Evolutionary conservation across 2,113 vertebrate species (phyloP).

Genomic region (Pygoscelis adeliae): DNA sequence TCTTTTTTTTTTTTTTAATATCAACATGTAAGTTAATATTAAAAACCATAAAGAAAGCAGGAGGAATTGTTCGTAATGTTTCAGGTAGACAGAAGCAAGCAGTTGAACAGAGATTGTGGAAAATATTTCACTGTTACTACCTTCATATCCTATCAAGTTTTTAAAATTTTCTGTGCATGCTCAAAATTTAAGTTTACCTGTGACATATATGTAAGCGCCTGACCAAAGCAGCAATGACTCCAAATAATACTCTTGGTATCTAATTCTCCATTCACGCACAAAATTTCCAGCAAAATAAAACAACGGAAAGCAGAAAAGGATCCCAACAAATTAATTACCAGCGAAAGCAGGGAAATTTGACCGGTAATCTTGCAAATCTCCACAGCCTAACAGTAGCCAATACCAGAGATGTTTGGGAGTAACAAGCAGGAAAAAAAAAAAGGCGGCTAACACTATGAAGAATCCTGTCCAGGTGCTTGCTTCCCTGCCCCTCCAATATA

Average conservation of each 20-base stretch:
- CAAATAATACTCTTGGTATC: not conserved
- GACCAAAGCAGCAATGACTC: not conserved
- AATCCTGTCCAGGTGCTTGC: not conserved
- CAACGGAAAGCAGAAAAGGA: not conserved
- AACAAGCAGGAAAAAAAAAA: not conserved
- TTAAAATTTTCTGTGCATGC: not conserved
- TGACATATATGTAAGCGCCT: not conserved
- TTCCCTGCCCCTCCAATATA: not conserved
- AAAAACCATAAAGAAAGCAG: not conserved
- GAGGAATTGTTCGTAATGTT: not conserved
- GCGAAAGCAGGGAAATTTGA: not conserved
- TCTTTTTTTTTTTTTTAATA: not conserved
- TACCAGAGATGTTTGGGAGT: not conserved
- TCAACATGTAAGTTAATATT: not conserved
- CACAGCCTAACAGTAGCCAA: not conserved
- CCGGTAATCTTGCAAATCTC: not conserved
- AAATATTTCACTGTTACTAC: not conserved
- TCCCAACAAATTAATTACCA: not conserved
- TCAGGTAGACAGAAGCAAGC: not conserved
- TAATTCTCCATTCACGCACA: not conserved
- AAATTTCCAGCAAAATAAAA: not conserved
- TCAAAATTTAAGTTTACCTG: not conserved
- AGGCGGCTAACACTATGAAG: not conserved
- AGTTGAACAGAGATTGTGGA: not conserved
- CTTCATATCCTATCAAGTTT: not conserved